These are phyloP conservation scores for Trachelus stipa DNA, from an alignment of 2,888 invertebrate genomes.

Conservation along the genomic window DNA sequence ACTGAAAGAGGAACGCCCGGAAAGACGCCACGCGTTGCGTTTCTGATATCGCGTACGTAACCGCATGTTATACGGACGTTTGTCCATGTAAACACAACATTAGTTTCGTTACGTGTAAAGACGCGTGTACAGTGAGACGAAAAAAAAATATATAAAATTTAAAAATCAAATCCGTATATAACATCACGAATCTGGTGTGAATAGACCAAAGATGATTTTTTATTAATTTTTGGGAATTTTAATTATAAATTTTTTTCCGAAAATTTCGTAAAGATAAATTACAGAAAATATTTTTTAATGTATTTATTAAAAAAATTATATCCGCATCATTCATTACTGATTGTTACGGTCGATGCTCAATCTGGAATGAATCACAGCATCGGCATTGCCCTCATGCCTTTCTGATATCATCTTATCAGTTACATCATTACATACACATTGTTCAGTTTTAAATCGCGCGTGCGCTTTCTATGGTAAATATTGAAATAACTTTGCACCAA, in stretches of 20 bases:
- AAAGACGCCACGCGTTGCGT: constrained; percentile 7
- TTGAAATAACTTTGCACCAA: background rate
- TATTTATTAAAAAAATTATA: background rate
- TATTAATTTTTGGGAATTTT: too few species aligned
- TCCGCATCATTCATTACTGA: background rate
- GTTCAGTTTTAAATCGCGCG: background rate
- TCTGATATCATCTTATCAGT: background rate
- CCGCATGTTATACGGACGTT: background rate
- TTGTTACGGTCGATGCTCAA: background rate
- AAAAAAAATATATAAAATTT: background rate
- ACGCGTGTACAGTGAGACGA: background rate
- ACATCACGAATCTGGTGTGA: background rate
- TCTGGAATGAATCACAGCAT: background rate
- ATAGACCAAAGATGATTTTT: background rate
- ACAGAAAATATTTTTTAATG: background rate
- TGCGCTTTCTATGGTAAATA: background rate
- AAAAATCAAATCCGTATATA: background rate
- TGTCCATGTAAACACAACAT: background rate
- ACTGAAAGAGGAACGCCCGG: constrained; percentile 5
- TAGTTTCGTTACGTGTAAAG: background rate
- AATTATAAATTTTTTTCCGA: too few species aligned
- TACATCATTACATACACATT: background rate
- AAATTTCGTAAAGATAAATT: too few species aligned
- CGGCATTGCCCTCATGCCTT: background rate
- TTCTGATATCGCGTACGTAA: background rate